These are phyloP conservation scores for Neoascia interrupta DNA, from an alignment of 2,888 invertebrate genomes.

Conservation along the genomic window DNA sequence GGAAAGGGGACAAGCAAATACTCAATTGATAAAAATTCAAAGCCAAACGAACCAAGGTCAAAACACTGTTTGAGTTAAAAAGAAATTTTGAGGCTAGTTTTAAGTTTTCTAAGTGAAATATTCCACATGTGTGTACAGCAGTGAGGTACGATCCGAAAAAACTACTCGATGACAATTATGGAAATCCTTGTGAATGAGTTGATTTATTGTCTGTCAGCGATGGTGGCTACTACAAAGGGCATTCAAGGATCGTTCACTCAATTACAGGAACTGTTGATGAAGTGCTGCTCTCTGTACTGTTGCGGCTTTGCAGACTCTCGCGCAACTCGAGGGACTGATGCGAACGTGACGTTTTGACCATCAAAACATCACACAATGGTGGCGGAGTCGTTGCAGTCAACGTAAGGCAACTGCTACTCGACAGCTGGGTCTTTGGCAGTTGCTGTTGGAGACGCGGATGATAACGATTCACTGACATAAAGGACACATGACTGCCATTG, in stretches of 20 bases:
- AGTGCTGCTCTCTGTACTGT: constrained; percentile 52
- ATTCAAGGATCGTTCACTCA: constrained; percentile 20
- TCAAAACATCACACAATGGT: constrained; percentile 66
- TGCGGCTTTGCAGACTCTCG: constrained; percentile 54
- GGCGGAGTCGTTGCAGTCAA: constrained; percentile 71
- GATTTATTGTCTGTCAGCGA: constrained; percentile 53
- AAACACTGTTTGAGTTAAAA: too few relatives aligned
- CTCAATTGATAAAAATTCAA: too few relatives aligned
- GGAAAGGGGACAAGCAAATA: too few relatives aligned
- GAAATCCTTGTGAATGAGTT: constrained; percentile 13
- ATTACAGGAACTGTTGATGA: constrained; percentile 56
- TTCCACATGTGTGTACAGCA: too few relatives aligned
- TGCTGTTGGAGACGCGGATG: constrained; percentile 42
- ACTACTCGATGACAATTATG: not conserved
- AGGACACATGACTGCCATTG: constrained; percentile 73
- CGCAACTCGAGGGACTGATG: constrained; percentile 62
- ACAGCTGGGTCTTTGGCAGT: constrained; percentile 44
- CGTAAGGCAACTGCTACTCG: constrained; percentile 59
- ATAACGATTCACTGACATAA: constrained; percentile 66
- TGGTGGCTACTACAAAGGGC: constrained; percentile 29
- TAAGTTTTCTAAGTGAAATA: too few relatives aligned
- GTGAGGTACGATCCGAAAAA: not conserved
- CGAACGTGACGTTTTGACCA: constrained; percentile 57
- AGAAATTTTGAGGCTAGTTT: too few relatives aligned
- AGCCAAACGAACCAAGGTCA: too few relatives aligned